phyloP scores from a whole-genome alignment of 2,113 vertebrate genomes.

The Hylia prasina region DNA sequence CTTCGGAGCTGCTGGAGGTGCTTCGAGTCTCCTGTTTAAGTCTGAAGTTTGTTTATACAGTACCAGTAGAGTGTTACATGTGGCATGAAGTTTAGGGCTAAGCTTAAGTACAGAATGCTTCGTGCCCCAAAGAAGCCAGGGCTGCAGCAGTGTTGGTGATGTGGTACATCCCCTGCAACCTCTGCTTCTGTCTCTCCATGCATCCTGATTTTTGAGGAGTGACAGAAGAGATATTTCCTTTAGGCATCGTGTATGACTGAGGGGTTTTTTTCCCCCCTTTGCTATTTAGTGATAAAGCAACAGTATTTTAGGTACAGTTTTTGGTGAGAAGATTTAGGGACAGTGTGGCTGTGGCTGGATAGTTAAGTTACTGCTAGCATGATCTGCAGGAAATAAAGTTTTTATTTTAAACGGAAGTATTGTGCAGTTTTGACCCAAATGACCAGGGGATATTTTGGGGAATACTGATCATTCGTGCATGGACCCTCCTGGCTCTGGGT shows the following conservation, averaged over 20 bases:
- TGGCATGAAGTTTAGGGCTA: not conserved
- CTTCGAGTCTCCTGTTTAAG: not conserved
- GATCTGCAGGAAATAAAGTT: not conserved
- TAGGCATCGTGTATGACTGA: fast-evolving
- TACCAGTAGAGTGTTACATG: not conserved
- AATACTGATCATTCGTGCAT: fast-evolving
- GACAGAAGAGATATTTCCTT: not conserved
- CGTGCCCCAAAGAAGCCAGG: fast-evolving
- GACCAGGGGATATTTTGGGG: not conserved
- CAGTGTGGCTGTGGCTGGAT: not conserved
- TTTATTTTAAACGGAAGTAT: not conserved
- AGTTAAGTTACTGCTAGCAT: not conserved
- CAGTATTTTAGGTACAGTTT: not conserved
- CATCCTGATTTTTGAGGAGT: not conserved
- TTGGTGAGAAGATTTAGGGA: not conserved
- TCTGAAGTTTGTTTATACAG: not conserved
- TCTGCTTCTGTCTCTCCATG: not conserved
- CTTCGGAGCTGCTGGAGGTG: not conserved
- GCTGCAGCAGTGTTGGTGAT: not conserved
- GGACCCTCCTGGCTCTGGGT: not conserved
- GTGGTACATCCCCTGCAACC: not conserved
- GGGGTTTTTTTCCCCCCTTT: fast-evolving
- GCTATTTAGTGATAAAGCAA: not conserved
- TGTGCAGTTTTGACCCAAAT: not conserved
- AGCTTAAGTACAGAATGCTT: not conserved